These are phyloP conservation scores for Trissolcus brochymenae DNA, from an alignment of 2,888 invertebrate species.

Conservation along the genomic window DNA sequence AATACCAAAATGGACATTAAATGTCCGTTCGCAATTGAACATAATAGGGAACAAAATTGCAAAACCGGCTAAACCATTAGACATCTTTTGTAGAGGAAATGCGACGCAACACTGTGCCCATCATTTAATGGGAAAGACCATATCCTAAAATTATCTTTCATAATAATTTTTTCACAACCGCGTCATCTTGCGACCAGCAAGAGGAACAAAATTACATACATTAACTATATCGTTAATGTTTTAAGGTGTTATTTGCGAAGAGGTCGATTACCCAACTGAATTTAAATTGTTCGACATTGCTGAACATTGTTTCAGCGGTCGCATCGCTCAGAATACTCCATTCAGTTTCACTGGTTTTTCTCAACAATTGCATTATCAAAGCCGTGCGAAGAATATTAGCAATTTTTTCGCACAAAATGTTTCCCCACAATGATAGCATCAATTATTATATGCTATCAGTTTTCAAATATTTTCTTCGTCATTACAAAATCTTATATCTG, in stretches of 20 bases:
- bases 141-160: constrained; percentile 35
- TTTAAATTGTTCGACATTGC: constrained; percentile 17
- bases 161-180: constrained; percentile 20
- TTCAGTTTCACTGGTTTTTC: no score
- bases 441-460: no score
- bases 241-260: constrained; percentile 28
- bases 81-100: not conserved
- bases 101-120: constrained; percentile 11
- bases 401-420: no score
- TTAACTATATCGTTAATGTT: constrained; percentile 33
- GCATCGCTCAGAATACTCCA: no score
- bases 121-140: constrained; percentile 10
- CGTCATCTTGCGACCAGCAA: constrained; percentile 16
- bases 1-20: not conserved
- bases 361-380: no score
- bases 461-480: no score
- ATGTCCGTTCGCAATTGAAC: no score
- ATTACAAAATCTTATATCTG: no score
- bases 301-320: constrained; percentile 14
- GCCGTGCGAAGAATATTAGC: no score
- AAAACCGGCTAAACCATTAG: not conserved
- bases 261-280: constrained; percentile 30
- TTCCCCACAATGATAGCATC: no score
- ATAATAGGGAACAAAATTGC: not conserved
- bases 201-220: constrained; percentile 30